A percentile compares a stretch with the other conserved stretches of the same genome.
Evolutionary conservation across 2,797 vertebrate species (phyloP).

Genomic region (Acrocephalus scirpaceus): DNA sequence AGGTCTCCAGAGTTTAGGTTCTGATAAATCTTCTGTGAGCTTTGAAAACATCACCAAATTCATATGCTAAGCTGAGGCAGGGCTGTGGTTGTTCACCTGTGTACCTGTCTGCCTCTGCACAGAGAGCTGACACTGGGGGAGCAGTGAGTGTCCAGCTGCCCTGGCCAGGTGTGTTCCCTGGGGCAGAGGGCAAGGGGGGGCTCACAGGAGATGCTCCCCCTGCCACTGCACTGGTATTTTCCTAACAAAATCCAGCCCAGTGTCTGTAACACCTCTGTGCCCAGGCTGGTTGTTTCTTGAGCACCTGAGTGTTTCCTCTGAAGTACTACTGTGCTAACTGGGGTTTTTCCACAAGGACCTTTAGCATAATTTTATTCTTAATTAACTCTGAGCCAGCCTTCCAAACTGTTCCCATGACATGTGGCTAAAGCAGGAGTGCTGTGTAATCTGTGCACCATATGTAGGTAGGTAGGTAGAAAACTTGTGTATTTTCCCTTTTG

Average conservation of each 20-base stretch:
- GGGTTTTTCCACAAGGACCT: not conserved
- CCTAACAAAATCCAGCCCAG: not conserved
- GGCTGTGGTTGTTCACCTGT: fast-evolving
- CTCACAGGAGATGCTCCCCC: not conserved
- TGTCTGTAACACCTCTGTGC: not conserved
- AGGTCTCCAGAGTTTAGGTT: not conserved
- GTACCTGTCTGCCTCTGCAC: not conserved
- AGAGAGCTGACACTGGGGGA: too few relatives aligned
- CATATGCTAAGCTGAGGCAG: fast-evolving
- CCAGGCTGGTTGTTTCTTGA: not conserved
- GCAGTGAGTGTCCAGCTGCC: not conserved
- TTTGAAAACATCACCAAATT: not conserved
- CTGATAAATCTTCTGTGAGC: not conserved
- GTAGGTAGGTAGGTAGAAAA: not conserved
- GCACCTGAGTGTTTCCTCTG: not conserved
- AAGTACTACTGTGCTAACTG: not conserved
- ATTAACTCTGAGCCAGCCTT: not conserved
- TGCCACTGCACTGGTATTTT: not conserved
- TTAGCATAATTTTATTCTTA: not conserved
- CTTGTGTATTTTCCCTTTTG: not conserved
- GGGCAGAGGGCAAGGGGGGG: not conserved
- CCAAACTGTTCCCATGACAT: not conserved
- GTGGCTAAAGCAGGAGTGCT: not conserved
- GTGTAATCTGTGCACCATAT: not conserved
- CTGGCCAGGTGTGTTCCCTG: not conserved